A percentile compares a stretch with the other conserved stretches of the same genome.
Evolutionary conservation across 2,888 invertebrate species (phyloP).

Genomic region (Drosophila borborema): DNA sequence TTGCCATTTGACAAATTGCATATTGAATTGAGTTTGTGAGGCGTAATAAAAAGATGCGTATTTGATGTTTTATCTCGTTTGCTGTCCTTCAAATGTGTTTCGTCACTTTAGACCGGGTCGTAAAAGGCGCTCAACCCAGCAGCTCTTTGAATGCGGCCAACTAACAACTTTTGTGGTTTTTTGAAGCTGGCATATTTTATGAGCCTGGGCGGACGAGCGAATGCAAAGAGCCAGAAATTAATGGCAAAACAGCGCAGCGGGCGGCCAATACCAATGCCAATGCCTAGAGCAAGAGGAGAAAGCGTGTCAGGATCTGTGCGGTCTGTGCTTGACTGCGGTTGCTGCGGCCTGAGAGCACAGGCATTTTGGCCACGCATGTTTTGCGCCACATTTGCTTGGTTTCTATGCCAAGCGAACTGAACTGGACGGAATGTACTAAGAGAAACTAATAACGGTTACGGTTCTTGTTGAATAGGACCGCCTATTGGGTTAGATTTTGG

Average conservation of each 20-base stretch:
- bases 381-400: constrained; percentile 31
- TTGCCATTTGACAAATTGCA: constrained; percentile 24
- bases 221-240: constrained; percentile 40
- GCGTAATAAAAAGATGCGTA: constrained; percentile 35
- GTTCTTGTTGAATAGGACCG: constrained; percentile 33
- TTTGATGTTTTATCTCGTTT: constrained; percentile 30
- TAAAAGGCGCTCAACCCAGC: constrained; percentile 30
- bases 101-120: constrained; percentile 41
- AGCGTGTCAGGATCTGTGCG: constrained; percentile 38
- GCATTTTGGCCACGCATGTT: constrained; percentile 37
- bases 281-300: background rate
- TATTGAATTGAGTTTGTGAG: constrained; percentile 23
- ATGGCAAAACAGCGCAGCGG: constrained; percentile 43
- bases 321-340: constrained; percentile 13
- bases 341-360: constrained; percentile 12
- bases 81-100: constrained; percentile 15
- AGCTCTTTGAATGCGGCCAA: constrained; percentile 31
- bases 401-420: constrained; percentile 7
- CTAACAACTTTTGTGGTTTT: constrained; percentile 58
- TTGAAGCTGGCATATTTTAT: constrained; percentile 63
- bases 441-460: constrained; percentile 30
- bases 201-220: constrained; percentile 24
- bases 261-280: constrained; percentile 9
- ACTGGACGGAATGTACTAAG: constrained; percentile 34
- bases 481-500: constrained; percentile 37